phyloP scores from a whole-genome alignment of 2,113 vertebrate species.

The Anolis sagrei region DNA sequence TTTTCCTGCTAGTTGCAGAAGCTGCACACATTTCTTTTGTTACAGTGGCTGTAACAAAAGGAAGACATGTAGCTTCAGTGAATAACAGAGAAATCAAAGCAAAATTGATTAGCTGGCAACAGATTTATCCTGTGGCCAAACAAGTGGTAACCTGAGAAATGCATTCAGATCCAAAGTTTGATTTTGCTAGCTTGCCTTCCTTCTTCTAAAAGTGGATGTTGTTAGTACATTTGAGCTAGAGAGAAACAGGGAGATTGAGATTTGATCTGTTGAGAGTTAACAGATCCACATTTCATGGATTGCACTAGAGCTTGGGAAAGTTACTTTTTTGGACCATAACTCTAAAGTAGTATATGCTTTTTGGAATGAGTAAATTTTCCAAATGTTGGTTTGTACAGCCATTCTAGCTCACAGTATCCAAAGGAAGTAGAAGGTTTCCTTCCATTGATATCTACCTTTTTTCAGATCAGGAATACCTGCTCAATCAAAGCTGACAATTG shows the following conservation, averaged over 20 bases:
- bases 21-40: not conserved
- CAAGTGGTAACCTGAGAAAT: constrained; percentile 14
- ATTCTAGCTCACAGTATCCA: not conserved
- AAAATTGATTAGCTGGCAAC: constrained; percentile 4
- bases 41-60: not conserved
- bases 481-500: not conserved
- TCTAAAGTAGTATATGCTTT: too few species aligned
- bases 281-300: not conserved
- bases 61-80: not conserved
- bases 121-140: not conserved
- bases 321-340: too few species aligned
- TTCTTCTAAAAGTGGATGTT: not conserved
- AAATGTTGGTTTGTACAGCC: not conserved
- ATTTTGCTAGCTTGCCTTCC: not conserved
- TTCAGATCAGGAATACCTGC: not conserved
- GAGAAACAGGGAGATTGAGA: not conserved
- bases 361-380: too few species aligned
- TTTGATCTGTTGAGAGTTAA: not conserved
- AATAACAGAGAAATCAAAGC: not conserved
- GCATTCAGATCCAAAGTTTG: not conserved
- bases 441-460: not conserved
- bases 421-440: not conserved
- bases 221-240: not conserved
- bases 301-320: not conserved
- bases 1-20: not conserved